Evolutionary conservation across 2,113 vertebrate species (phyloP).

Genomic region (Macaca nemestrina): DNA sequence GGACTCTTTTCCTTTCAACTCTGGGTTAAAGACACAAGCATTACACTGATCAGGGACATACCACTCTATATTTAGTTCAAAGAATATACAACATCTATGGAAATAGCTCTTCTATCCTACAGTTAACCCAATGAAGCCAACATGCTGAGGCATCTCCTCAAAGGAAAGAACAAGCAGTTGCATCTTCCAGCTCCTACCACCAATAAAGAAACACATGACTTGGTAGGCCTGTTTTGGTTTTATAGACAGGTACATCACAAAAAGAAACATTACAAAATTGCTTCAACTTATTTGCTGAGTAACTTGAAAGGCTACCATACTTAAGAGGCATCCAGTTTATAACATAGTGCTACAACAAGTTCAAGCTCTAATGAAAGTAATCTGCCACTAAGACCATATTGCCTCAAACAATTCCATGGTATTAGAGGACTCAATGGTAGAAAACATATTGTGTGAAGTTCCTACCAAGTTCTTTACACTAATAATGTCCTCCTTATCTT

Average conservation of each 20-base stretch:
- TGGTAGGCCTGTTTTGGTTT: neutral
- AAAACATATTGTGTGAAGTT: neutral
- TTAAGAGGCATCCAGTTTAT: neutral
- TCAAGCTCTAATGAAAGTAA: neutral
- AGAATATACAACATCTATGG: neutral
- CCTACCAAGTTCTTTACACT: neutral
- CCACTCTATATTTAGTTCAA: neutral
- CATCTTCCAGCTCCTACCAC: neutral
- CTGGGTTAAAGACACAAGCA: neutral
- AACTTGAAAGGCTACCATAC: neutral
- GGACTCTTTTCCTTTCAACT: neutral
- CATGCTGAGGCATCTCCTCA: neutral
- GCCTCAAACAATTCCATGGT: neutral
- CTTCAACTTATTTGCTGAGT: neutral
- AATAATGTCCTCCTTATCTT: neutral
- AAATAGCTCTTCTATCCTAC: no score
- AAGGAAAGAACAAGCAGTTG: neutral
- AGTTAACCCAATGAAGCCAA: fast-evolving
- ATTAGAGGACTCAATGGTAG: neutral
- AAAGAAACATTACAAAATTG: neutral
- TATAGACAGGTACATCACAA: neutral
- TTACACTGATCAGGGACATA: neutral
- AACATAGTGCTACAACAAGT: neutral
- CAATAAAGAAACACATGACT: neutral
- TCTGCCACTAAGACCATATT: neutral